Evolutionary conservation across 2,888 invertebrate species (phyloP).

Genomic region (Herminia tarsipennalis): DNA sequence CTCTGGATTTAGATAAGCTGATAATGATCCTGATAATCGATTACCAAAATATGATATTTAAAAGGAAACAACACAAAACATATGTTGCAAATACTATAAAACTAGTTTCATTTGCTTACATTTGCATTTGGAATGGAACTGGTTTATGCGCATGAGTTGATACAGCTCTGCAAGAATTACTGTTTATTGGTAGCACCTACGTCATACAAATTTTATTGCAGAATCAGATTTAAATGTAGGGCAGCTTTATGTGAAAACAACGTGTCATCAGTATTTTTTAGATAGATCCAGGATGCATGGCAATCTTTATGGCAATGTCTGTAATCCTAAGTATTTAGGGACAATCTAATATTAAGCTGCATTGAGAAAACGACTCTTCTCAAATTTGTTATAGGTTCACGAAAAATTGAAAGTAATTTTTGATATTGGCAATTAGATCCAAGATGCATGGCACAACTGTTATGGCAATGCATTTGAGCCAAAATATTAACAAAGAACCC

Average conservation of each 20-base stretch:
- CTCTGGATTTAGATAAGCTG: no score
- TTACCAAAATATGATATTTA: not conserved
- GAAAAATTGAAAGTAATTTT: no score
- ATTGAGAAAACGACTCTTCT: no score
- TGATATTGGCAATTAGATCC: no score
- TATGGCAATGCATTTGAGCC: no score
- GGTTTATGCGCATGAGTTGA: slow-evolving; percentile 15
- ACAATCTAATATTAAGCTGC: no score
- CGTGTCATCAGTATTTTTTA: not conserved
- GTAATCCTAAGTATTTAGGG: not conserved
- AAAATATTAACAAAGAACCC: no score
- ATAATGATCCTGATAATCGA: no score
- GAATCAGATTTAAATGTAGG: no score
- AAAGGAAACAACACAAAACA: slow-evolving; percentile 5
- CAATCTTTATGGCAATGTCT: not conserved
- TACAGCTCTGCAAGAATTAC: slow-evolving; percentile 5
- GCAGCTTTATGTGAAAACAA: no score
- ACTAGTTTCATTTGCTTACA: slow-evolving; percentile 17
- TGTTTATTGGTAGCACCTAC: slow-evolving; percentile 14
- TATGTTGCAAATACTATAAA: slow-evolving; percentile 12
- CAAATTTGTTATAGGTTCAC: no score
- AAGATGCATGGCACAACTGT: no score
- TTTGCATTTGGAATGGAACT: slow-evolving; percentile 11
- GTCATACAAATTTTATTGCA: slow-evolving; percentile 11
- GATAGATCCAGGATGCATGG: not conserved